Conservation (phyloP, 2,797 vertebrate genomes). For the Allobates femoralis region DNA sequence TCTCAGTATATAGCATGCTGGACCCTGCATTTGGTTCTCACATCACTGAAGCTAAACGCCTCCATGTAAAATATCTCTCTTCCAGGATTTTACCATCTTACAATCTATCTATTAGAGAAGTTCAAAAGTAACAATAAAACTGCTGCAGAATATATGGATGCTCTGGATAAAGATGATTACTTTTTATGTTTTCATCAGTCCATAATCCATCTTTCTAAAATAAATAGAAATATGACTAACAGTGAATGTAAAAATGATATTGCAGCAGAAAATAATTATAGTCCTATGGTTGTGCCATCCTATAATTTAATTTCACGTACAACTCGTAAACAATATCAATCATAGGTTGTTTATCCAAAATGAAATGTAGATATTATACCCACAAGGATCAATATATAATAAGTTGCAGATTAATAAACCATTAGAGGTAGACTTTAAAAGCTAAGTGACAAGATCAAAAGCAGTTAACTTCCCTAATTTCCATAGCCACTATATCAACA, state of each 20-base stretch:
- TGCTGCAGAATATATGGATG: too few species aligned
- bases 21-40: too few species aligned
- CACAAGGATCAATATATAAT: constrained; percentile 24
- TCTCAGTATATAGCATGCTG: too few species aligned
- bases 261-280: background rate
- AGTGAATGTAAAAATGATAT: background rate
- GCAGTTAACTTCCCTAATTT: constrained; percentile 58
- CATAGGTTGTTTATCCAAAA: fast-evolving
- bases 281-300: background rate
- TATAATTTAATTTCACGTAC: background rate
- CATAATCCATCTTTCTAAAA: background rate
- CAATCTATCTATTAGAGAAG: too few species aligned
- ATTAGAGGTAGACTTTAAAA: constrained; percentile 52
- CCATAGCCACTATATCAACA: constrained; percentile 59
- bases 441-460: constrained; percentile 58
- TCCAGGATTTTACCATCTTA: too few species aligned
- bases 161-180: too few species aligned
- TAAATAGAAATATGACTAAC: background rate
- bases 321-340: constrained; percentile 26
- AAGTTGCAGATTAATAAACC: constrained; percentile 48
- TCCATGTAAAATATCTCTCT: too few species aligned
- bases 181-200: too few species aligned
- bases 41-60: too few species aligned
- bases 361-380: constrained; percentile 24
- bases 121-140: too few species aligned